A percentile compares a stretch with the other conserved stretches of the same genome.
These are phyloP conservation scores for Carabus problematicus DNA, from an alignment of 2,888 invertebrate genomes.

Conservation along the genomic window DNA sequence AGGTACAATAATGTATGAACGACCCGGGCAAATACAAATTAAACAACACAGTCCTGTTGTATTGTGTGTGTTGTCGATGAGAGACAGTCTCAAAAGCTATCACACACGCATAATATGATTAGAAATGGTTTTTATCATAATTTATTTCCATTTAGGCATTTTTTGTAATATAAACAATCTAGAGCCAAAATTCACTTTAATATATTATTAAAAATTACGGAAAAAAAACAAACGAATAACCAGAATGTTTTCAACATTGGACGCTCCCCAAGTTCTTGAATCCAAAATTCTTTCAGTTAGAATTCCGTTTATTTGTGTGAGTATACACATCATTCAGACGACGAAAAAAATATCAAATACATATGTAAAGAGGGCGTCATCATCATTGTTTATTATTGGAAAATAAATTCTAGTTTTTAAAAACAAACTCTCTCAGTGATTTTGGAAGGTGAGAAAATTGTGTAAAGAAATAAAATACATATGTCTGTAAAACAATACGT, in stretches of 20 bases:
- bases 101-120: conserved; percentile 4
- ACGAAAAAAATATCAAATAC: conserved; percentile 20
- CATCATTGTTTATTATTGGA: conserved; percentile 4
- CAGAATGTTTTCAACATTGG: background rate
- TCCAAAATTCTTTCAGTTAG: conserved; percentile 5
- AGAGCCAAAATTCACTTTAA: conserved; percentile 41
- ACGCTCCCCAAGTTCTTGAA: background rate
- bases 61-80: background rate
- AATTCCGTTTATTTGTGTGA: no score
- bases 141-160: conserved; percentile 37
- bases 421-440: conserved; percentile 27
- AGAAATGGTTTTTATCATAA: conserved; percentile 20
- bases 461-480: no score
- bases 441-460: conserved; percentile 14
- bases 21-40: no score
- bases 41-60: no score
- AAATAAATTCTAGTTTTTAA: no score
- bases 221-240: background rate
- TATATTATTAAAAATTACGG: conserved; percentile 21
- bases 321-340: no score
- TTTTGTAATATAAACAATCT: conserved; percentile 36
- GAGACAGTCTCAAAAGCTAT: conserved; percentile 25
- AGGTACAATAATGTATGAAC: no score
- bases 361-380: conserved; percentile 7
- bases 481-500: conserved; percentile 30